Evolutionary conservation across 2,888 invertebrate species (phyloP), one percentile per base, ranked within the genome.

Genomic region (Poecilobothrus nobilitatus): DNA sequence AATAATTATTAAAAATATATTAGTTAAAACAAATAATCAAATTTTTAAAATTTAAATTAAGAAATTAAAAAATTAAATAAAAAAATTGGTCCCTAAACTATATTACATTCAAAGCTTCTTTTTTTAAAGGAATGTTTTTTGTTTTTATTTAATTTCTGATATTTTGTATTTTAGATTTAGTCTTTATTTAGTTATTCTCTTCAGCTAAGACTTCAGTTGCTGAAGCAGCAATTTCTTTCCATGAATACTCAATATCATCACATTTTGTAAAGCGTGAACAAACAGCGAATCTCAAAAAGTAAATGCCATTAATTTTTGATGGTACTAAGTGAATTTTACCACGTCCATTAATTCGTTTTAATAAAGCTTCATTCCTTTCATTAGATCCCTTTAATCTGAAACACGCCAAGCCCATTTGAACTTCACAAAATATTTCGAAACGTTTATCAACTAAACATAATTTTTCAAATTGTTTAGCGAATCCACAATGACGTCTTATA

Each of bases 371-470:
- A 77, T 93, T 97, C 3, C 86, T 75, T 72, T 92, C 92, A 78
- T 97, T 95, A 1, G 86, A 83, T 10, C 89, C 91, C 85, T 95
- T 97, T 18, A 98, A 81, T 74, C 95, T 86, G 84, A 99, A 99
- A 83, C 98, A 99, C 44, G 97, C 97, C 20, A 99, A 85, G 0
- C 97, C 98, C 87, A 99, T 88, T n/a, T 89, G 85, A 8, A 95
- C 95, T 76, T 96, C 92, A 69, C 90, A 89, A 22, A 90, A 87
- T 69, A 99, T 85, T 82, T 98, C 97, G 79, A 98, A 99, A 67
- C 94, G 85, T 0, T 87, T 83, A 78, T 98, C 96, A 0, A 84
- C 78, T 63, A 83, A 80, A 67, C 97, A 91, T 1, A 93, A 82
- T 10, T 86, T 83, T 76, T 93, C 94, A 78, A 98, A 99, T 73